Conservation (phyloP, 2,113 vertebrate genomes). For the Egretta garzetta region DNA sequence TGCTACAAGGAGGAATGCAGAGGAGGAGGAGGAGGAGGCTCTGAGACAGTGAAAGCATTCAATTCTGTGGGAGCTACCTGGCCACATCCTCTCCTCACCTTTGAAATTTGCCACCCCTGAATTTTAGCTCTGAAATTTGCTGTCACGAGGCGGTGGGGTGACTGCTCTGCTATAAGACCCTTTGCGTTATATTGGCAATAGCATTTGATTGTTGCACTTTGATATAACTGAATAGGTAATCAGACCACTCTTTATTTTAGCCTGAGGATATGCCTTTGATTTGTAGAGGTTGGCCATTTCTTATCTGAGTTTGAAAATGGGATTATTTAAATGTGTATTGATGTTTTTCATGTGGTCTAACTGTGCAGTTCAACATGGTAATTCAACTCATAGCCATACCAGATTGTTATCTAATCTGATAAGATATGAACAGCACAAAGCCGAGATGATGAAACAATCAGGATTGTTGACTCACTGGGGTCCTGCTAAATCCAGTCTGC, state of each 20-base stretch:
- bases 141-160: background rate
- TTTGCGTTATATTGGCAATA: background rate
- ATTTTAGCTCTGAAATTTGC: background rate
- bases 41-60: background rate
- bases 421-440: constrained; percentile 70
- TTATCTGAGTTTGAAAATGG: constrained; percentile 67
- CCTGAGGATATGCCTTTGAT: constrained; percentile 70
- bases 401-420: constrained; percentile 76
- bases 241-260: constrained; percentile 64
- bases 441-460: constrained; percentile 71
- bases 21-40: background rate
- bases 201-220: constrained; percentile 59
- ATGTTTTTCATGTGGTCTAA: constrained; percentile 68
- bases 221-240: constrained; percentile 68
- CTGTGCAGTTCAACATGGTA: constrained; percentile 65
- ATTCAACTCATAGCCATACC: constrained; percentile 57
- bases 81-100: background rate
- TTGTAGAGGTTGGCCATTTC: constrained; percentile 59
- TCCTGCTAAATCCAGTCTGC: constrained; percentile 72
- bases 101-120: background rate
- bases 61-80: background rate
- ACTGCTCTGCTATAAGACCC: background rate
- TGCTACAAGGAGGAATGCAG: rapidly evolving
- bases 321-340: constrained; percentile 70
- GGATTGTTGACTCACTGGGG: constrained; percentile 72